These are phyloP conservation scores for Pelobates fuscus DNA, from an alignment of 2,113 vertebrate genomes.

Conservation along the genomic window DNA sequence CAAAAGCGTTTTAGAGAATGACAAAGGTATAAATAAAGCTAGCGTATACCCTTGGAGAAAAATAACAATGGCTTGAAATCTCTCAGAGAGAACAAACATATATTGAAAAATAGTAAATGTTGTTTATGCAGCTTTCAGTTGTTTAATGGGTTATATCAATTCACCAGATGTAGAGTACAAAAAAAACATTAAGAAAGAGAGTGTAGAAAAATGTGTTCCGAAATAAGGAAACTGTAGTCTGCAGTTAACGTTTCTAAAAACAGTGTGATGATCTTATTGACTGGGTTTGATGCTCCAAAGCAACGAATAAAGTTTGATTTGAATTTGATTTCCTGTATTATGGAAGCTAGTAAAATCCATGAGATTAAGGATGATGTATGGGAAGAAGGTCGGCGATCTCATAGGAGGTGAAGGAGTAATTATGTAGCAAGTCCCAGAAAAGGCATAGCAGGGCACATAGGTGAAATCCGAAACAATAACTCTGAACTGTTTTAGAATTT, in stretches of 20 bases:
- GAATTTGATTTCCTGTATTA: too few species aligned
- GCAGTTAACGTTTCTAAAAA: not conserved
- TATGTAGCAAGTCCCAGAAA: too few species aligned
- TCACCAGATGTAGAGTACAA: constrained; percentile 34
- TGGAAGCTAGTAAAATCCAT: too few species aligned
- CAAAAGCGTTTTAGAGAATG: constrained; percentile 41
- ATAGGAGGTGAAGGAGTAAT: too few species aligned
- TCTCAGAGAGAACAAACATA: constrained; percentile 36
- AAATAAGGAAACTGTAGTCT: not conserved
- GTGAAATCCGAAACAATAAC: too few species aligned
- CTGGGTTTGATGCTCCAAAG: too few species aligned
- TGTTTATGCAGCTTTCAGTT: constrained; percentile 45
- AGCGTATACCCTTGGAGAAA: constrained; percentile 42
- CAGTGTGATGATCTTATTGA: too few species aligned
- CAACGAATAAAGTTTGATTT: too few species aligned
- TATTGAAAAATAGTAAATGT: constrained; percentile 44
- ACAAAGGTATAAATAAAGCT: constrained; percentile 46
- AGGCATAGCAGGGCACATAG: too few species aligned
- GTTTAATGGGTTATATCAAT: constrained; percentile 42
- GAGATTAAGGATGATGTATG: too few species aligned
- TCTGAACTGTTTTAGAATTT: too few species aligned
- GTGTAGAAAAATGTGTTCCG: not conserved
- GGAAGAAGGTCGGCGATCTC: too few species aligned
- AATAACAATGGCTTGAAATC: constrained; percentile 34
- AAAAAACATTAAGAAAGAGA: constrained; percentile 3